phyloP scores from a whole-genome alignment of 2,113 vertebrate species.

The Centrocercus urophasianus region DNA sequence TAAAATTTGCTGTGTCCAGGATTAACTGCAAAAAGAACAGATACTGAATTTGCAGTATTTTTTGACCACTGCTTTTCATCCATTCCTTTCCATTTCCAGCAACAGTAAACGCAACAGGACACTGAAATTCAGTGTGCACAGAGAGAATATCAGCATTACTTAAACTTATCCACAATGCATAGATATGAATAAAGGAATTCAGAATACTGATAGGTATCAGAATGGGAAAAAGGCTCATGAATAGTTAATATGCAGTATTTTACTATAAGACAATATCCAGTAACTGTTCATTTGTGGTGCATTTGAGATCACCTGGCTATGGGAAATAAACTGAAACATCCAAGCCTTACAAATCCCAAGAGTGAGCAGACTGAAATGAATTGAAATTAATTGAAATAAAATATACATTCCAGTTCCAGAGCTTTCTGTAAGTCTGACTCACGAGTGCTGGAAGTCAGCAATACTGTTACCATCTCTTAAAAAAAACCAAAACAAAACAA shows the following conservation, averaged over 20 bases:
- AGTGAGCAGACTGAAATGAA: neutral
- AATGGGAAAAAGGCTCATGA: neutral
- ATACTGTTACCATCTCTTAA: neutral
- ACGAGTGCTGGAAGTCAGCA: neutral
- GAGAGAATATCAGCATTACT: neutral
- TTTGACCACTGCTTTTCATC: neutral
- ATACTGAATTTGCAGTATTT: neutral
- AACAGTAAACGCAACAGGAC: neutral
- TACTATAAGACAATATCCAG: neutral
- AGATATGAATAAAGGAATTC: neutral
- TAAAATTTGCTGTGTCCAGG: neutral
- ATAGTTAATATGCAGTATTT: neutral
- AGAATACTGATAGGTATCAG: neutral
- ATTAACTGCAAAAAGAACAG: neutral
- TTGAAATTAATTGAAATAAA: neutral
- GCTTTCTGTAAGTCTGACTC: neutral
- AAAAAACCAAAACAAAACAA: neutral
- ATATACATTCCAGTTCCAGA: neutral
- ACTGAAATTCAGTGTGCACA: neutral
- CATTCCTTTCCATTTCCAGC: neutral
- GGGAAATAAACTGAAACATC: neutral
- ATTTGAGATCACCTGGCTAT: neutral
- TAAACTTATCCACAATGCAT: neutral
- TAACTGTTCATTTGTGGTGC: neutral
- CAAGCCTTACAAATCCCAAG: neutral